These are phyloP conservation scores for Meloidogyne hapla DNA, from an alignment of 1,140 invertebrate species.

Conservation along the genomic window DNA sequence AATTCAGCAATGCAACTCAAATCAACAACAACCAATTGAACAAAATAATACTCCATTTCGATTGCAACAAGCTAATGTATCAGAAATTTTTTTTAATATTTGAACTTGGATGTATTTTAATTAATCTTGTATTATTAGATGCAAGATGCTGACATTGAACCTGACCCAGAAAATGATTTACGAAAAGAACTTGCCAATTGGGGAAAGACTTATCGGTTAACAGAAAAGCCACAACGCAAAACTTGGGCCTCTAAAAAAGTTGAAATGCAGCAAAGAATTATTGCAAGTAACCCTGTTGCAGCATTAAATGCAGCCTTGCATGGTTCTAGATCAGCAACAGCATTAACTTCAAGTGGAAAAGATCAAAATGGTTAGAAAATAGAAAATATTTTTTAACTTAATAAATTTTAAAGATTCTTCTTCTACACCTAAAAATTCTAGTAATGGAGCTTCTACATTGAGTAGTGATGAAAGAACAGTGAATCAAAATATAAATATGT, in stretches of 20 bases:
- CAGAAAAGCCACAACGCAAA: slow-evolving; percentile 49
- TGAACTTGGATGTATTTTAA: not conserved
- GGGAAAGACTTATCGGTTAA: slow-evolving; percentile 50
- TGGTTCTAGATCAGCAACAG: not conserved
- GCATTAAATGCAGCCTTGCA: slow-evolving; percentile 5
- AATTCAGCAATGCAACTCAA: slow-evolving; percentile 9
- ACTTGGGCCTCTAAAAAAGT: slow-evolving; percentile 48
- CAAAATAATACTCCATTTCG: slow-evolving; percentile 37
- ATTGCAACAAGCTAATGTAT: slow-evolving; percentile 54
- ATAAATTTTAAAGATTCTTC: not conserved
- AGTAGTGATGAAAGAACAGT: not conserved
- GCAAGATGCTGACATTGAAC: slow-evolving; percentile 42
- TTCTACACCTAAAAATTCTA: not conserved
- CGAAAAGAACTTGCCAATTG: slow-evolving; percentile 60
- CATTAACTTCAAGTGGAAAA: not conserved
- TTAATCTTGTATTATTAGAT: slow-evolving; percentile 17
- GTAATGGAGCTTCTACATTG: slow-evolving; percentile 7
- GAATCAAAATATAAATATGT: not conserved
- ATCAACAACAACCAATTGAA: slow-evolving; percentile 5
- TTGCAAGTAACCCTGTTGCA: not conserved
- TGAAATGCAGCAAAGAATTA: slow-evolving; percentile 15
- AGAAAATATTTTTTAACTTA: not conserved
- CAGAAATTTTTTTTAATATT: slow-evolving; percentile 11
- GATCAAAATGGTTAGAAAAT: not conserved
- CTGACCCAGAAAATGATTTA: slow-evolving; percentile 56